Conservation (phyloP, 2,888 invertebrate genomes). For the Dryobota labecula region DNA sequence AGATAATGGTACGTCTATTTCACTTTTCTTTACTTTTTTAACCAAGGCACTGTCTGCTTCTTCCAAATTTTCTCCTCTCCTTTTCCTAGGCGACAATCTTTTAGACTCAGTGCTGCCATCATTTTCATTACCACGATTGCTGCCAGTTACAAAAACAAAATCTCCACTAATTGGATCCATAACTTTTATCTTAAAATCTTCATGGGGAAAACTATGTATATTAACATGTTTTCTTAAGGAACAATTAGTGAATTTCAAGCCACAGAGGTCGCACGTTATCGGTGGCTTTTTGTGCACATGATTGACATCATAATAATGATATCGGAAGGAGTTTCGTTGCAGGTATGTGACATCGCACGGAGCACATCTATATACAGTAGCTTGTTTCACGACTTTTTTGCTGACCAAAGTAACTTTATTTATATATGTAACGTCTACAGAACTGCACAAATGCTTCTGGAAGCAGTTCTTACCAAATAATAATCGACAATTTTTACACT, state of each 20-base stretch:
- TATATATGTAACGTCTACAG: not conserved
- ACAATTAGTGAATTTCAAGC: conserved; percentile 38
- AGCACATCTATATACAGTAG: conserved; percentile 19
- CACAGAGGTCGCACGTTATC: conserved; percentile 13
- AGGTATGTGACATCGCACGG: conserved; percentile 40
- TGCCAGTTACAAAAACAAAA: conserved; percentile 23
- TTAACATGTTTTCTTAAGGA: conserved; percentile 22
- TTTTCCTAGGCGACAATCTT: conserved; percentile 8
- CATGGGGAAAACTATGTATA: conserved; percentile 2
- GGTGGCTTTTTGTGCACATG: conserved; percentile 15
- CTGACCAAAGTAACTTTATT: conserved; percentile 15
- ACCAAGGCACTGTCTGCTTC: not conserved
- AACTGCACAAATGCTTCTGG: conserved; percentile 14
- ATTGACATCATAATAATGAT: not conserved
- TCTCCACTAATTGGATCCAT: not conserved
- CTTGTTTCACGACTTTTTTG: not conserved
- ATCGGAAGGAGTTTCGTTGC: conserved; percentile 18
- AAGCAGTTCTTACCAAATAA: conserved; percentile 10
- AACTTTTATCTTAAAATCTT: conserved; percentile 44
- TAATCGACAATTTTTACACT: conserved; percentile 23
- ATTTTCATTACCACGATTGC: not conserved
- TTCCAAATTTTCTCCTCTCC: not conserved
- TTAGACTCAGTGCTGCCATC: not conserved
- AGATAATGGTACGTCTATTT: not conserved
- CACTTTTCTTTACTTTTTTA: not conserved